These are phyloP conservation scores for Drosophila tanythrix DNA, from an alignment of 2,888 invertebrate genomes.

Conservation along the genomic window DNA sequence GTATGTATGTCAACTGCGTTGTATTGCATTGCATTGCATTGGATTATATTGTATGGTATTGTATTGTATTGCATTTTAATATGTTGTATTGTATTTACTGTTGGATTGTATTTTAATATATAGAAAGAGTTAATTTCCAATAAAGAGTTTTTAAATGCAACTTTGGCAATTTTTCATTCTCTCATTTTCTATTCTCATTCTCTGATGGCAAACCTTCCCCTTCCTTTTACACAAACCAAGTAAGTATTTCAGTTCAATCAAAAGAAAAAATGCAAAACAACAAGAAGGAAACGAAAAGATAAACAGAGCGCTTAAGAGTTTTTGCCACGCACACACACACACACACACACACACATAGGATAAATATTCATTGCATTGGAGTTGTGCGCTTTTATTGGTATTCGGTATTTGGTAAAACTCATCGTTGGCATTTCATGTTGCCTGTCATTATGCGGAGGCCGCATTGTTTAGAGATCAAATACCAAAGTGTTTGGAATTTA, in stretches of 20 bases:
- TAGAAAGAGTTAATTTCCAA: conserved; percentile 75
- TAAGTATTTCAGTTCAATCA: conserved; percentile 24
- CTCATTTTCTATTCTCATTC: neutral
- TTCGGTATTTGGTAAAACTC: conserved; percentile 71
- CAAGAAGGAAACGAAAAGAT: neutral
- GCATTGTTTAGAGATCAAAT: conserved; percentile 77
- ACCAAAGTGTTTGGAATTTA: conserved; percentile 75
- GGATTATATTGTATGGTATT: conserved; percentile 57
- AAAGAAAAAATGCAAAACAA: conserved; percentile 35
- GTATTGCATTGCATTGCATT: conserved; percentile 53
- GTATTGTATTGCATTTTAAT: conserved; percentile 78
- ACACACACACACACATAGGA: conserved; percentile 4
- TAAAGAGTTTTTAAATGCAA: conserved; percentile 79
- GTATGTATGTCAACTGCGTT: conserved; percentile 40
- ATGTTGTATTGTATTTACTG: conserved; percentile 81
- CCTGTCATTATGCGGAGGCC: conserved; percentile 69
- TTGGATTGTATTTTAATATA: conserved; percentile 79
- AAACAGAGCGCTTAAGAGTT: neutral
- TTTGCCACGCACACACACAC: neutral
- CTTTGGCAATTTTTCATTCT: neutral
- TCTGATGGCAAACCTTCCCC: neutral
- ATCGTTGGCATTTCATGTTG: conserved; percentile 64
- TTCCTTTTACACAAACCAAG: neutral
- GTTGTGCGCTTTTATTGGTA: conserved; percentile 47
- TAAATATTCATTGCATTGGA: conserved; percentile 30